Percentiles rank a stretch among this genome's conserved stretches.
These are phyloP conservation scores for Caenorhabditis doughertyi DNA, from an alignment of 2,888 invertebrate species.

Conservation along the genomic window DNA sequence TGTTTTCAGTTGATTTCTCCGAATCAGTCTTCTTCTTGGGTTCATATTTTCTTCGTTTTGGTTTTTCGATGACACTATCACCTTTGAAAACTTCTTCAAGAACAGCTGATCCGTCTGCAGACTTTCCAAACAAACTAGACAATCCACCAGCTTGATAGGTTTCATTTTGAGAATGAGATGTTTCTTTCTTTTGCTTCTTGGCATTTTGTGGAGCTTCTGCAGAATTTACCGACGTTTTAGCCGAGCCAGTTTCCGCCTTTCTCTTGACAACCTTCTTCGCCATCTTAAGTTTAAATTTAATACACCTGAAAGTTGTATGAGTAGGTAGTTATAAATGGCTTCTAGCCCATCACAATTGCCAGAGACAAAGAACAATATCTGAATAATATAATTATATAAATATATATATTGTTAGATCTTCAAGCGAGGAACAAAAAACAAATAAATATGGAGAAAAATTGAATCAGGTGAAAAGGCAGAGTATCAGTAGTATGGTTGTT, in stretches of 20 bases:
- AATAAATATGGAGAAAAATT: neutral
- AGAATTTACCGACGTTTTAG: neutral
- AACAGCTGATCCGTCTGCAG: conserved; percentile 26
- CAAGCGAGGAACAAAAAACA: neutral
- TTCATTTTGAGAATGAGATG: neutral
- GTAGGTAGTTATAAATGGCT: conserved; percentile 10
- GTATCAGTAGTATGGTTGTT: conserved; percentile 50
- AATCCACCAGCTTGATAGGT: conserved; percentile 64
- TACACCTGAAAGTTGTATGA: too few relatives aligned
- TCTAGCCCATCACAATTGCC: neutral
- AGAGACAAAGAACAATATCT: neutral
- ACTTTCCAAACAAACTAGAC: conserved; percentile 64
- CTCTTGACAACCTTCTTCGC: conserved; percentile 49
- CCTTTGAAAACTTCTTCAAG: conserved; percentile 53
- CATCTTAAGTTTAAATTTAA: conserved; percentile 32
- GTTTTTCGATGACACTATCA: conserved; percentile 47
- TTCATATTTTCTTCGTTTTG: conserved; percentile 52
- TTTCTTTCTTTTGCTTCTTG: conserved; percentile 22
- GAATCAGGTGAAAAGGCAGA: conserved; percentile 14
- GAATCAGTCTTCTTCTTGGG: conserved; percentile 21
- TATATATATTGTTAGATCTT: conserved; percentile 34
- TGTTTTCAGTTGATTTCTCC: neutral
- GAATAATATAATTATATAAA: conserved; percentile 1
- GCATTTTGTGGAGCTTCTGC: conserved; percentile 11
- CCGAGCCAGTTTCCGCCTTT: conserved; percentile 19